Conservation (phyloP, 2,113 vertebrate genomes). For the Notechis scutatus region DNA sequence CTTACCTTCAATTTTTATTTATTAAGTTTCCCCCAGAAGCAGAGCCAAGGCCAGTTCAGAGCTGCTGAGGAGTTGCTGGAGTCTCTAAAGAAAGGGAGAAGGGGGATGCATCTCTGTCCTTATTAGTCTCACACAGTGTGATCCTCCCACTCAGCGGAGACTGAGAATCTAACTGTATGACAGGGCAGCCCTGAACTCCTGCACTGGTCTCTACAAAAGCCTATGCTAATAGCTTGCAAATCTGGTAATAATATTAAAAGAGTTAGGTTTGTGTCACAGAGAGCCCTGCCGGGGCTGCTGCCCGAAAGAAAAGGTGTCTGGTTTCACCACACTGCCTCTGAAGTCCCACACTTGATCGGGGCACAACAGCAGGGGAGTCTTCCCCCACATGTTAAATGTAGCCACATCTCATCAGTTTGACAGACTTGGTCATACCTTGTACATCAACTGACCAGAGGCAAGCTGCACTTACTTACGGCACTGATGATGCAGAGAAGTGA, state of each 20-base stretch:
- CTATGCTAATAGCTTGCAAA: not conserved
- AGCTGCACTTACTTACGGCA: conserved; percentile 35
- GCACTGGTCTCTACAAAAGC: not conserved
- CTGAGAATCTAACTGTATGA: conserved; percentile 67
- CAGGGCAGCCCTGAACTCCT: conserved; percentile 62
- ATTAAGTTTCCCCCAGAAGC: conserved; percentile 51
- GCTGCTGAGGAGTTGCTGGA: conserved; percentile 65
- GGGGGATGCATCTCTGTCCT: conserved; percentile 85
- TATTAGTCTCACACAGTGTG: conserved; percentile 91
- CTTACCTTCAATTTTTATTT: conserved; percentile 68
- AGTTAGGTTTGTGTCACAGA: conserved; percentile 37
- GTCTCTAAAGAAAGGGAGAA: conserved; percentile 69
- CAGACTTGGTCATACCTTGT: conserved; percentile 42
- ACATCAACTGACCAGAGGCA: conserved; percentile 26
- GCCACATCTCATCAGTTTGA: conserved; percentile 44
- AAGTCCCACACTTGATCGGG: conserved; percentile 21
- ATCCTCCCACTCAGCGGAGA: conserved; percentile 92
- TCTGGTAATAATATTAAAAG: conserved; percentile 16
- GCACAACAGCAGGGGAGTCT: conserved; percentile 36
- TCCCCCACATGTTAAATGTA: conserved; percentile 13
- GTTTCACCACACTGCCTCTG: conserved; percentile 45
- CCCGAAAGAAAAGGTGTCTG: conserved; percentile 44
- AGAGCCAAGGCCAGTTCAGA: conserved; percentile 49
- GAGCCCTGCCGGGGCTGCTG: not conserved
- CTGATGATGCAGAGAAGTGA: conserved; percentile 29